Conservation (phyloP, 2,113 vertebrate genomes). For the Scomber scombrus region DNA sequence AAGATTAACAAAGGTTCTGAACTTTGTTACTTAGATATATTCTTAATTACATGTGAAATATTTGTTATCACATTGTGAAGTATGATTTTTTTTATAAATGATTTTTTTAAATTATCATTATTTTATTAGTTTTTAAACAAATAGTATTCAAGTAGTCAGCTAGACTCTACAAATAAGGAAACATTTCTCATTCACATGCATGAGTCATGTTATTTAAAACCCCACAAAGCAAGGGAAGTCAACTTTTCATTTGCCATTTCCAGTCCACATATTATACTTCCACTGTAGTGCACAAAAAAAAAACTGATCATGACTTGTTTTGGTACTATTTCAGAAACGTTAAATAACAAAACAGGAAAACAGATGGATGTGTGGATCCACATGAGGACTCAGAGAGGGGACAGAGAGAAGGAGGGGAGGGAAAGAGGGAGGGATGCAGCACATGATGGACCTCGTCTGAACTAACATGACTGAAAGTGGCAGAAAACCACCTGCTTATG, state of each 20-base stretch:
- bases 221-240: neutral
- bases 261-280: neutral
- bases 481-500: neutral
- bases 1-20: neutral
- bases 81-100: too few relatives aligned
- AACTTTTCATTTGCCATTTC: neutral
- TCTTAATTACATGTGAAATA: too few relatives aligned
- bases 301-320: too few relatives aligned
- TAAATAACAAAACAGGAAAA: constrained; percentile 24
- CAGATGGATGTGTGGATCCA: constrained; percentile 14
- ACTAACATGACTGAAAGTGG: neutral
- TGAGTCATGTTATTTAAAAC: neutral
- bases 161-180: neutral
- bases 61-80: too few relatives aligned
- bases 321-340: neutral
- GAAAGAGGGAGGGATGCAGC: neutral
- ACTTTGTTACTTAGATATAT: too few relatives aligned
- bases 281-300: neutral
- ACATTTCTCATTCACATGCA: neutral
- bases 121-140: neutral
- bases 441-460: neutral
- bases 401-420: neutral
- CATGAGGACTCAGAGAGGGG: neutral
- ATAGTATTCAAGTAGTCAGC: neutral
- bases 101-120: too few relatives aligned